Percentiles rank a stretch among this genome's conserved stretches.
Conservation (phyloP, 2,113 vertebrate genomes). For the Mirounga angustirostris region DNA sequence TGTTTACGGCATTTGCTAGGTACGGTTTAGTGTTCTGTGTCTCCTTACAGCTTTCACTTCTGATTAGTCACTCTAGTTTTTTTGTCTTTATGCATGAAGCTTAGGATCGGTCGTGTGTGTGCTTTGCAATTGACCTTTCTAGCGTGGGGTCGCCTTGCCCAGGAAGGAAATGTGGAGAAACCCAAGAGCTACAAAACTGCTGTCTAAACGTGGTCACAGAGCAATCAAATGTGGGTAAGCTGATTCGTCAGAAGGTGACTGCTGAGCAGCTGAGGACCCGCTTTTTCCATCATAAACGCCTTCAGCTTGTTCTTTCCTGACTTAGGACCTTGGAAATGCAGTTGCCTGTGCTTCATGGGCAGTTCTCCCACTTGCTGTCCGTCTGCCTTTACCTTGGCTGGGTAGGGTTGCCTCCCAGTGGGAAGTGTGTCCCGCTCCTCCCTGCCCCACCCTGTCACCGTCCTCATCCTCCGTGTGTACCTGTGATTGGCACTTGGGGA, state of each 20-base stretch:
- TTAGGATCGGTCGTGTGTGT: background rate
- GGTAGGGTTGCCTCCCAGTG: background rate
- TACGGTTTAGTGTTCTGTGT: background rate
- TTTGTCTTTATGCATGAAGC: background rate
- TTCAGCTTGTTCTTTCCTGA: background rate
- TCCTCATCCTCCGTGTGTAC: no score
- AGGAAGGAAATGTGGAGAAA: background rate
- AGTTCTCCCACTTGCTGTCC: background rate
- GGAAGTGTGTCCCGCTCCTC: background rate
- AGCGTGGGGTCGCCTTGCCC: background rate
- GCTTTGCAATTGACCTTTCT: background rate
- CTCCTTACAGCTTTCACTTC: background rate
- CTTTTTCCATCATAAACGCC: fast-evolving
- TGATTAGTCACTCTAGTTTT: background rate
- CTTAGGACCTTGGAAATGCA: background rate
- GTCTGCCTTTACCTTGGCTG: background rate
- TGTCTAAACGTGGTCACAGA: background rate
- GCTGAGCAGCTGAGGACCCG: background rate
- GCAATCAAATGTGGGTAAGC: background rate
- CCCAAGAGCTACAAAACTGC: background rate
- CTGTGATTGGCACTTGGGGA: background rate
- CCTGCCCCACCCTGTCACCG: fast-evolving
- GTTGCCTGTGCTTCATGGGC: background rate
- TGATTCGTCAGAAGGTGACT: background rate
- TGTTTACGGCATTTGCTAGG: background rate